These are phyloP conservation scores for Pogonomyrmex barbatus DNA, from an alignment of 1,140 invertebrate genomes.

Conservation along the genomic window DNA sequence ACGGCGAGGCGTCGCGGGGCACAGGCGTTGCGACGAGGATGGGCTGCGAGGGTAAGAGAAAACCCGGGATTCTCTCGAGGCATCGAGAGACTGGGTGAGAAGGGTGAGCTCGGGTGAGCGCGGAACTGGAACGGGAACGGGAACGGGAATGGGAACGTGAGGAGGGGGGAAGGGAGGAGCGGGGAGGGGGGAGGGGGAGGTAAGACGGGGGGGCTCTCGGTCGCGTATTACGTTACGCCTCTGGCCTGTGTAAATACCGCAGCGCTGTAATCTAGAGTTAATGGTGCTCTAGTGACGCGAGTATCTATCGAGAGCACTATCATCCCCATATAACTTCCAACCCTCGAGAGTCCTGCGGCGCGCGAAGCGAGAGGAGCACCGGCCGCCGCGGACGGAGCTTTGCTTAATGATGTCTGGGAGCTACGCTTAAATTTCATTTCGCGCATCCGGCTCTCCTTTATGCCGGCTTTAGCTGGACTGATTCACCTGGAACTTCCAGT, in stretches of 20 bases:
- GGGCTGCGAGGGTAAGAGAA: background rate
- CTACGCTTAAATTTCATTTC: conserved; percentile 62
- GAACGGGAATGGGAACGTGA: background rate
- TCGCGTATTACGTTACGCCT: conserved; percentile 79
- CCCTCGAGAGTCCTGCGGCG: conserved; percentile 65
- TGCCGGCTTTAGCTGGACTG: conserved; percentile 28
- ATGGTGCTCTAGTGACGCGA: conserved; percentile 79
- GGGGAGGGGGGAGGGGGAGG: conserved; percentile 36
- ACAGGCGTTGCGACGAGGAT: conserved; percentile 29
- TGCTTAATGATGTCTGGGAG: conserved; percentile 61
- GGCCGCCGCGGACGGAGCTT: conserved; percentile 52
- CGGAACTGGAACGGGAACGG: background rate
- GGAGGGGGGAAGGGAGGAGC: background rate
- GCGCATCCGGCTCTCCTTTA: conserved; percentile 37
- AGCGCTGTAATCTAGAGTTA: conserved; percentile 82
- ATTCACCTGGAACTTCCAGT: conserved; percentile 25
- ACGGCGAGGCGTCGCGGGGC: conserved; percentile 66
- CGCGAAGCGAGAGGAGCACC: conserved; percentile 42
- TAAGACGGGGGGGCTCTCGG: conserved; percentile 55
- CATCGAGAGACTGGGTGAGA: background rate
- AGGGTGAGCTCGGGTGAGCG: background rate
- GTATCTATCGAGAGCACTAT: conserved; percentile 69
- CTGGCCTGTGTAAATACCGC: conserved; percentile 79
- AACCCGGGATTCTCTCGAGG: background rate
- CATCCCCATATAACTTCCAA: conserved; percentile 27